A percentile compares a stretch with the other conserved stretches of the same genome.
These are phyloP conservation scores for Amphipyra berbera DNA, from an alignment of 2,888 invertebrate species.

Conservation along the genomic window DNA sequence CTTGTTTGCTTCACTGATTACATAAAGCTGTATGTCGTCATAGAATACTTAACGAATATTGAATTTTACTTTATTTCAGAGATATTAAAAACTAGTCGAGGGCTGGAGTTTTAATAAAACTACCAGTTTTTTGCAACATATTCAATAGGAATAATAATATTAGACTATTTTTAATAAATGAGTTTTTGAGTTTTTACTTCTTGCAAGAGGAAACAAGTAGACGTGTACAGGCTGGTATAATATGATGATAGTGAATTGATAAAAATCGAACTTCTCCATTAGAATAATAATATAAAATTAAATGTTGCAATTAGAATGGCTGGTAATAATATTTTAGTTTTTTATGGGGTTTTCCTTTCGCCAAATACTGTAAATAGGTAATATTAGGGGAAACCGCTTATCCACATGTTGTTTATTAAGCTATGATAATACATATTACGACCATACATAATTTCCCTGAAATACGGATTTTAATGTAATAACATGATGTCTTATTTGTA, in stretches of 20 bases:
- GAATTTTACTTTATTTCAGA: neutral
- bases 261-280: slow-evolving; percentile 8
- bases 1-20: no score
- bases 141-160: no score
- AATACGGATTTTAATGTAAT: neutral
- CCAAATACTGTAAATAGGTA: neutral
- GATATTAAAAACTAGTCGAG: neutral
- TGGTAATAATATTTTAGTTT: neutral
- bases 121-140: no score
- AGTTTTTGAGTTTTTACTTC: no score
- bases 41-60: neutral
- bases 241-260: neutral
- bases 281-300: neutral
- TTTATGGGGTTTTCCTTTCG: neutral
- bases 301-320: neutral
- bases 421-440: neutral
- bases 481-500: no score
- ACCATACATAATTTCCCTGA: neutral
- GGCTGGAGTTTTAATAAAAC: no score
- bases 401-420: neutral
- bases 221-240: no score
- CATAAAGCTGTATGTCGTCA: no score
- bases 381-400: neutral
- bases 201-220: no score
- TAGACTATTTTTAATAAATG: no score